Conservation (phyloP, 2,888 invertebrate species). For the Trachelus tabidus region DNA sequence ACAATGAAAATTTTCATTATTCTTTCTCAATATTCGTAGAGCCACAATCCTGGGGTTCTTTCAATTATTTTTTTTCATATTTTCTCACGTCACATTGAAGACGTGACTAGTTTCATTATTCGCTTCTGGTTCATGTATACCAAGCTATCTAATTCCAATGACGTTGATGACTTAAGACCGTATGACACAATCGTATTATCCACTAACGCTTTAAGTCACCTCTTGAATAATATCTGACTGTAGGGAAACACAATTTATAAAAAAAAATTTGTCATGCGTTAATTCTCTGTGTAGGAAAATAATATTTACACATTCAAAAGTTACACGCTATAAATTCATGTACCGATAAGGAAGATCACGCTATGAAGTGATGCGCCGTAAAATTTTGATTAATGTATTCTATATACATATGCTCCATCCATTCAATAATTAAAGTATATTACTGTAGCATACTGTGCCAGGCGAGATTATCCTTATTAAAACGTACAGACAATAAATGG, state of each 20-base stretch:
- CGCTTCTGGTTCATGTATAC: no score
- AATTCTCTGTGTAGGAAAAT: background rate
- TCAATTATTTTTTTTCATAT: background rate
- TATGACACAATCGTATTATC: background rate
- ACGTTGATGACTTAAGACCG: background rate
- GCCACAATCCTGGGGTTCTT: background rate
- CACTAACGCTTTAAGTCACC: background rate
- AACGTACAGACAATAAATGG: background rate
- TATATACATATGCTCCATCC: background rate
- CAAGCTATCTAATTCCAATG: background rate
- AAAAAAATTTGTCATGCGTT: background rate
- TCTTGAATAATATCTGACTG: background rate
- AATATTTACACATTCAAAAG: background rate
- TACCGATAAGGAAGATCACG: background rate
- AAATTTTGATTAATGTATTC: background rate
- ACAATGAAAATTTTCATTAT: background rate
- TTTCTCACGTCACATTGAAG: background rate
- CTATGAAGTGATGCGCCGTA: background rate
- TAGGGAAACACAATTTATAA: background rate
- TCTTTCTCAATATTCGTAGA: background rate
- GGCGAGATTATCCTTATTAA: background rate
- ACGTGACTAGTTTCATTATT: background rate
- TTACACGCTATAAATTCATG: background rate
- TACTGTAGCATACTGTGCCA: background rate
- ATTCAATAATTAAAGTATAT: background rate